Evolutionary conservation across 2,888 invertebrate genomes (phyloP).

Genomic region (Acronicta psi): DNA sequence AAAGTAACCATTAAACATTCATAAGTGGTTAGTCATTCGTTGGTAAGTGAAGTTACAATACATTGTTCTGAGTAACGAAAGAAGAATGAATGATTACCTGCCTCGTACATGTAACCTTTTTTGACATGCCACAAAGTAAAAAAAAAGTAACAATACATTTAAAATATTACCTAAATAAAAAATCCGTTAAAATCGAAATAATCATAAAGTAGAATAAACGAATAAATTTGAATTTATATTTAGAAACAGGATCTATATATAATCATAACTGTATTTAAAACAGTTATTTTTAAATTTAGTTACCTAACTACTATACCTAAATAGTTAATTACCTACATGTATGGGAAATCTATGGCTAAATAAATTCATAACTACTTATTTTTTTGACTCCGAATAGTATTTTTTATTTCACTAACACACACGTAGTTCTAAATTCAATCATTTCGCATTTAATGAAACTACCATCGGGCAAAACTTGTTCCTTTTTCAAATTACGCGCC

Average conservation of each 20-base stretch:
- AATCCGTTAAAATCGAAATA: constrained; percentile 16
- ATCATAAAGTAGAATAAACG: constrained; percentile 22
- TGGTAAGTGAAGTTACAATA: neutral
- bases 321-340: too few species aligned
- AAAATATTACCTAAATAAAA: neutral
- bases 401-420: too few species aligned
- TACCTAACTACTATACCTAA: too few species aligned
- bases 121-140: too few species aligned
- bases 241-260: constrained; percentile 19
- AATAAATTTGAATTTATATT: constrained; percentile 11
- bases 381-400: too few species aligned
- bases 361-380: too few species aligned
- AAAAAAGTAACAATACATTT: too few species aligned
- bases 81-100: neutral
- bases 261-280: constrained; percentile 40
- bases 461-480: constrained; percentile 1
- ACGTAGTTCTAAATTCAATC: neutral
- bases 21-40: constrained; percentile 19
- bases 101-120: neutral
- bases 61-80: constrained; percentile 9
- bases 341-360: too few species aligned
- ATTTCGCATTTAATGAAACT: constrained; percentile 15
- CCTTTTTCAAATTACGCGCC: constrained; percentile 39
- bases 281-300: constrained; percentile 23
- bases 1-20: constrained; percentile 21